phyloP scores from a whole-genome alignment of 2,888 invertebrate genomes.

The Machimus rusticus region DNA sequence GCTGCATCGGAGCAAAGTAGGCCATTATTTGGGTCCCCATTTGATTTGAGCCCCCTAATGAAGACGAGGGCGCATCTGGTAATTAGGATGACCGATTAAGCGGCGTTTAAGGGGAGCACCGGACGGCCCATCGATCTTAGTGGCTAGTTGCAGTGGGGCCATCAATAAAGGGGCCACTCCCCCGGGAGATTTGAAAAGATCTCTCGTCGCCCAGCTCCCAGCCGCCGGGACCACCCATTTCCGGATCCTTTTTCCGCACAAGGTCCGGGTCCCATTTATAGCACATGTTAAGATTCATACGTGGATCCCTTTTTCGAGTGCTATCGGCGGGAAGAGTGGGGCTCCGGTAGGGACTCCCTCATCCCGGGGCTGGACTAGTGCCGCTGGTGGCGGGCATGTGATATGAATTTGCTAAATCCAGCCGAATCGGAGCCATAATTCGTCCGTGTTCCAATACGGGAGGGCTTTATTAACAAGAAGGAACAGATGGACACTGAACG shows the following conservation, averaged over 20 bases:
- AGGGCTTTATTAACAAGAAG: constrained; percentile 28
- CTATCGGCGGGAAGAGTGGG: not conserved
- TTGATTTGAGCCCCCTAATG: not conserved
- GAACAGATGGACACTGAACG: constrained; percentile 37
- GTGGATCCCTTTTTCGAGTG: not conserved
- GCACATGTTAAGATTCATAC: constrained; percentile 26
- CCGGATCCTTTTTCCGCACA: not conserved
- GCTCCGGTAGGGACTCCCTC: not conserved
- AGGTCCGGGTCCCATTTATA: not conserved
- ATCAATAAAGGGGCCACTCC: not conserved
- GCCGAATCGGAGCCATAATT: constrained; percentile 10
- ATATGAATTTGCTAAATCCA: constrained; percentile 7
- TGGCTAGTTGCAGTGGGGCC: constrained; percentile 13
- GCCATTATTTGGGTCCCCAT: not conserved
- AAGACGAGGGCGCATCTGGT: constrained; percentile 35
- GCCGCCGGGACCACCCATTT: not conserved
- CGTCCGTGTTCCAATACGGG: constrained; percentile 15
- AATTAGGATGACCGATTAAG: constrained; percentile 39
- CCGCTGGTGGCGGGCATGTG: not conserved
- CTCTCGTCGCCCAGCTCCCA: not conserved
- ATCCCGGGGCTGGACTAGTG: not conserved
- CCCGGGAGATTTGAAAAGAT: not conserved
- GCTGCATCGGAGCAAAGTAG: constrained; percentile 9
- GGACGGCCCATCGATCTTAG: constrained; percentile 11
- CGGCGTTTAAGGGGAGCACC: constrained; percentile 18